Evolutionary conservation across 2,888 invertebrate genomes (phyloP), one percentile per base, ranked within the genome.

Genomic region (Creontiades dilutus): DNA sequence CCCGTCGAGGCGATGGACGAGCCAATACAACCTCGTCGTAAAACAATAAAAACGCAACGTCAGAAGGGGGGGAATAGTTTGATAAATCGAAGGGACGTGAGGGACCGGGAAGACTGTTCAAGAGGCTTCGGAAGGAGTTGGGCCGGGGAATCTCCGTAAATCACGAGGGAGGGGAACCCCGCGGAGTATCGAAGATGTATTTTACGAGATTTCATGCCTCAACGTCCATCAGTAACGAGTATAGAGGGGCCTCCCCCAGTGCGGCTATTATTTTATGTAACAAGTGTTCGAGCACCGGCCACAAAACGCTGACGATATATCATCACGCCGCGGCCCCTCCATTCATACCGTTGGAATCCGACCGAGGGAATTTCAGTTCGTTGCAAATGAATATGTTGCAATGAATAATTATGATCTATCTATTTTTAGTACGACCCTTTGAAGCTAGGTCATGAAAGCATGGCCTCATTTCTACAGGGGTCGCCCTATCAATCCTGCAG

Each of bases 211-310:
- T 86, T 86, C 86, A 86, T 86, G 86, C 86, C 47, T 86, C 86
- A 86, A 86, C 86, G 86, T 86, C 86, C 47, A 86, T 86, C 86
- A 86, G 86, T 86, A 86, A 86, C 86, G 86, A 86, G 86, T 86
- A 23, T 61, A 23, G 47, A 82, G 61, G 55, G 86, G 19, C 68
- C 48, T 48, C 68, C 86, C 86, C 16, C 76, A 23, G 86, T 19
- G 68, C 47, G 76, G 19, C 86, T 75, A 86, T 86, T 86, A 86
- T 75, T 86, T 86, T 86, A 86, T 76, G 86, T 86, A 86, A 86
- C 86, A 86, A 86, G 86, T 86, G 86, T 86, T 75, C 75, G 76
- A 52, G 27, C 76, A 47, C 37, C 47, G 48, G 47, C 86, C 75
- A 86, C 86, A 75, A 86, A 86, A 86, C 55, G 16, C 47, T 23